These are phyloP conservation scores for Syrrhaptes paradoxus DNA, from an alignment of 2,113 vertebrate genomes.

Conservation along the genomic window DNA sequence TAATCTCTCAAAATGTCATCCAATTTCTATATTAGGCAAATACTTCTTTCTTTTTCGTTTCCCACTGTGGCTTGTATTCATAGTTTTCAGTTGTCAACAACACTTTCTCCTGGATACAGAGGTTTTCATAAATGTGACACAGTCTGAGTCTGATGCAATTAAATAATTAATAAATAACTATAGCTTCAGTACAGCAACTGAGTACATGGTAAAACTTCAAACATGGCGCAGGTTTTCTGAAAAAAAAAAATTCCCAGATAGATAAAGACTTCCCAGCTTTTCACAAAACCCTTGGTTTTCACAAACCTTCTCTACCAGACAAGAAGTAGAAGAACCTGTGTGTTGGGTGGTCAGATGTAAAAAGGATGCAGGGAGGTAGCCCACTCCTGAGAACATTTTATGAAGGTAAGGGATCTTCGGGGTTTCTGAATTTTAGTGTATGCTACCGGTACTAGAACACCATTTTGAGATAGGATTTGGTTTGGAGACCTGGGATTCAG, in stretches of 20 bases:
- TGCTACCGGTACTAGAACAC: not conserved
- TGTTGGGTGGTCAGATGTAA: not conserved
- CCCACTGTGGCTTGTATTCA: not conserved
- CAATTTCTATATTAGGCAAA: not conserved
- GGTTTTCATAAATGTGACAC: constrained; percentile 11
- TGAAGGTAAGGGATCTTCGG: not conserved
- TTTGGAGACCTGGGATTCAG: not conserved
- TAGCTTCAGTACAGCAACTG: not conserved
- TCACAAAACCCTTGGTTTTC: not conserved
- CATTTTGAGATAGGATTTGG: not conserved
- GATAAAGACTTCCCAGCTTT: not conserved
- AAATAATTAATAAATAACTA: not conserved
- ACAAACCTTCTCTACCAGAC: not conserved
- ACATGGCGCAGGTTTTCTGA: not conserved
- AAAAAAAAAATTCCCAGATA: not conserved
- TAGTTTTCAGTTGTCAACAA: not conserved
- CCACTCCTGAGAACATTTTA: not conserved
- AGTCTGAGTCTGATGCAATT: not conserved
- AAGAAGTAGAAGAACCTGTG: not conserved
- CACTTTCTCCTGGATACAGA: not conserved
- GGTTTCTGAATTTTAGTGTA: not conserved
- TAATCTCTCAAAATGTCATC: not conserved
- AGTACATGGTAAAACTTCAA: not conserved
- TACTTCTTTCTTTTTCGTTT: not conserved
- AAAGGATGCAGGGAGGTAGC: not conserved